Evolutionary conservation across 2,113 vertebrate genomes (phyloP), one percentile per base, ranked within the genome.

Genomic region (Sinocyclocheilus grahami): DNA sequence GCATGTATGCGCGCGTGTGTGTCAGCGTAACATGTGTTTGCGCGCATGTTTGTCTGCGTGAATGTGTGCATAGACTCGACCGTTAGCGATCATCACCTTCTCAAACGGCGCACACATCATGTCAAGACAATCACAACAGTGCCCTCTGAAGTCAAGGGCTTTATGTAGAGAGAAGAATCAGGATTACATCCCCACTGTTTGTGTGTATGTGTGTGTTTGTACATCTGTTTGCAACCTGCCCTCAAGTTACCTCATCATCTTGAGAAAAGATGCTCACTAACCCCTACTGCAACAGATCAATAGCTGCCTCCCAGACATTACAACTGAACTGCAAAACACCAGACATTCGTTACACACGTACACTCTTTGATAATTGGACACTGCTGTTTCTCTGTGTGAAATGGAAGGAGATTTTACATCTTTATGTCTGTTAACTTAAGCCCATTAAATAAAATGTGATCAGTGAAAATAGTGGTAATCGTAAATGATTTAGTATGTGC

Each of bases 131-230:
- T 90, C 90, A 92, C 88, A 86, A 92, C 87, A 82, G 89, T 94
- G 92, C 89, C 93, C 92, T 94, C 91, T 88, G 87, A 91, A 92
- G 91, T 92, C 93, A 95, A 94, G 95, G 86, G 86, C 88, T 87
- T 89, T 89, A 86, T 86, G 87, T 87, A 87, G 84, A 86, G 83
- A 83, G 88, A 24, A 58, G 58, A 80, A 74, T 8, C 82, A 27
- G 84, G 86, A 89, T 89, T 87, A 87, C 58, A 81, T 24, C 51
- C 84, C 60, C 72, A 46, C 85, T 82, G 16, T 69, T 87, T 85
- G 51, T 86, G 14, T 90, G 60, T 71, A 53, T 62, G 46, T 76
- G n/a, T 85, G 48, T 77, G 20, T 83, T 13, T 87, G 77, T 69
- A 53, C 48, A 63, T 82, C 46, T 63, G 46, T 87, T 55, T 37